Evolutionary conservation across 2,888 invertebrate genomes (phyloP), one percentile per base, ranked within the genome.

Genomic region (Epinotia nisella): DNA sequence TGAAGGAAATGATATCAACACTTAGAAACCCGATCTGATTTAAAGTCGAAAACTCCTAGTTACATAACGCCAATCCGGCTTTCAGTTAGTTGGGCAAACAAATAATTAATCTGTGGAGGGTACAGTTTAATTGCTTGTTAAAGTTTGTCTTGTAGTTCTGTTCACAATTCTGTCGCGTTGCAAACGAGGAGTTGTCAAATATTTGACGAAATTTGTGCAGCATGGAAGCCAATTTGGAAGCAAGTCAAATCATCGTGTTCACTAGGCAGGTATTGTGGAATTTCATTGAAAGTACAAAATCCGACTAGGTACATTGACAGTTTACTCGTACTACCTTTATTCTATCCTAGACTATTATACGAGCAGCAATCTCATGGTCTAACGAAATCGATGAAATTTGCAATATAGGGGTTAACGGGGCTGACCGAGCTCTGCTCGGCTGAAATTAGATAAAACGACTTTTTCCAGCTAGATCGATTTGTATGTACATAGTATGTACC

Each of bases 111-210:
- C 90, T 87, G 82, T 80, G 78, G 83, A 81, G 85, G 85, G 85
- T 84, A 83, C 86, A 89, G 91, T 91, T 91, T 90, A 90, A 91
- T 90, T 90, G 90, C 89, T 91, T 90, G 90, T 89, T 91, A 84
- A 85, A 89, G 90, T 91, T 90, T 81, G 84, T 87, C 85, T 87
- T 85, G 81, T 80, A 82, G 80, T 81, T 79, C 74, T 74, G 73
- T 51, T 71, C 39, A 45, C 45, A 67, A 53, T 53, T 55, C 62
- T 64, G 56, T n/a, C 64, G 64, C 51, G 39, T 65, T 59, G 56
- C 53, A 55, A 71, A 71, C 71, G 39, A 71, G 60, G 55, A 53
- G 71, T 62, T 56, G 70, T 61, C 71, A 60, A 71, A 71, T 55
- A 64, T 58, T 68, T 70, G 55, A 41, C 39, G 24, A 49, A 66